Conservation (phyloP, 1,140 invertebrate species). For the Agrilus planipennis region DNA sequence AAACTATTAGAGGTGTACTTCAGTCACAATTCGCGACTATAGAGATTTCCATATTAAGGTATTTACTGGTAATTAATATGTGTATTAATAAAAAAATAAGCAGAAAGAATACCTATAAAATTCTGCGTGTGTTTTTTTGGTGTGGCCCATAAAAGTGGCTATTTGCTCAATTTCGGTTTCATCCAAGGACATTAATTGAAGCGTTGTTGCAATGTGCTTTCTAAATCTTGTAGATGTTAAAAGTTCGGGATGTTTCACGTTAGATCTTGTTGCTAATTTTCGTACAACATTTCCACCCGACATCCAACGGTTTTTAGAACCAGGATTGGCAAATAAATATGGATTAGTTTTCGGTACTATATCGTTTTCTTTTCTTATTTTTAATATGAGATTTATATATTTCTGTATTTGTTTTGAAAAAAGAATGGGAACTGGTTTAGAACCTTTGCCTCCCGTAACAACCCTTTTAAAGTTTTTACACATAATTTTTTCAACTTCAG, state of each 20-base stretch:
- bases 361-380: constrained; percentile 1
- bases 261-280: constrained; percentile 11
- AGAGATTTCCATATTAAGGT: too few species aligned
- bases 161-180: constrained; percentile 15
- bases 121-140: constrained; percentile 6
- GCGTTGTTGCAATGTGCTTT: constrained; percentile 18
- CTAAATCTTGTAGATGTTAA: constrained; percentile 15
- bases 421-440: constrained; percentile 13
- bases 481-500: constrained; percentile 9
- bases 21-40: background rate
- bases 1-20: background rate
- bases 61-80: too few species aligned
- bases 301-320: constrained; percentile 12
- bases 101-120: constrained; percentile 11
- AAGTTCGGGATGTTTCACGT: constrained; percentile 11
- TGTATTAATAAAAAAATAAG: too few species aligned
- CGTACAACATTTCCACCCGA: constrained; percentile 9
- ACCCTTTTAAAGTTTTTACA: constrained; percentile 15
- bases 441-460: constrained; percentile 12
- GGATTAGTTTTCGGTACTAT: constrained; percentile 14
- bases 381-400: constrained; percentile 7
- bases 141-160: constrained; percentile 12
- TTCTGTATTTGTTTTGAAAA: constrained; percentile 9
- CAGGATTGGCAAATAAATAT: constrained; percentile 17
- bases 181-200: constrained; percentile 14